A percentile compares a stretch with the other conserved stretches of the same genome.
phyloP scores from a whole-genome alignment of 2,888 invertebrate genomes.

The Drosophila rellima region DNA sequence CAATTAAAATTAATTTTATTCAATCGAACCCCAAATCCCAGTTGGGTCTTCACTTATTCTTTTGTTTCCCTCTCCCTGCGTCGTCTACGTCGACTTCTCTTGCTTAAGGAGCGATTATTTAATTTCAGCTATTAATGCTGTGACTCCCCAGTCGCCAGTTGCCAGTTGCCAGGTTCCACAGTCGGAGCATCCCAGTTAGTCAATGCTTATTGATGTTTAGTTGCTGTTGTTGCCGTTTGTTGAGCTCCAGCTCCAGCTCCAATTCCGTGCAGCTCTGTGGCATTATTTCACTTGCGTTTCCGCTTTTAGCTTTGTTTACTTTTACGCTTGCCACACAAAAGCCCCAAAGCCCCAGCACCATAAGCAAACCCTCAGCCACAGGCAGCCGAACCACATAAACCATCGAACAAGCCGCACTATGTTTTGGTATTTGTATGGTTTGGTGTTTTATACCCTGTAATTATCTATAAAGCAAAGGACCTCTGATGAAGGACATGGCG shows the following conservation, averaged over 20 bases:
- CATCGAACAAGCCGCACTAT: slow-evolving; percentile 73
- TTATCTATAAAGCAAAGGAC: background rate
- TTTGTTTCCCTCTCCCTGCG: slow-evolving; percentile 37
- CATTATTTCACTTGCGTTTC: slow-evolving; percentile 78
- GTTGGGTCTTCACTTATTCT: slow-evolving; percentile 66
- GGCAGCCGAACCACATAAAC: slow-evolving; percentile 33
- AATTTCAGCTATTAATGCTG: slow-evolving; percentile 78
- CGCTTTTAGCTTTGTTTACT: slow-evolving; percentile 81
- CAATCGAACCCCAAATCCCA: slow-evolving; percentile 75
- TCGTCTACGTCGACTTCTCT: slow-evolving; percentile 39
- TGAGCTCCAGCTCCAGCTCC: slow-evolving; percentile 29
- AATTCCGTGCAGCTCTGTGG: slow-evolving; percentile 57
- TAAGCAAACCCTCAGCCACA: slow-evolving; percentile 51
- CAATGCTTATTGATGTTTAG: slow-evolving; percentile 81
- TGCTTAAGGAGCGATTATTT: slow-evolving; percentile 80
- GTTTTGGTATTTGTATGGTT: slow-evolving; percentile 78
- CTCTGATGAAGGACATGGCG: background rate
- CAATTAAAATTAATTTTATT: slow-evolving; percentile 81
- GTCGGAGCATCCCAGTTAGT: slow-evolving; percentile 68
- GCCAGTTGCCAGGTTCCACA: slow-evolving; percentile 42
- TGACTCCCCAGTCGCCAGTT: slow-evolving; percentile 59
- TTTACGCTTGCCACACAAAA: slow-evolving; percentile 79
- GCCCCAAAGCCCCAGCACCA: slow-evolving; percentile 74
- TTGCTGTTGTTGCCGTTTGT: slow-evolving; percentile 57
- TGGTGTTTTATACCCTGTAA: slow-evolving; percentile 52